A percentile compares a stretch with the other conserved stretches of the same genome.
Evolutionary conservation across 53 echinoderm and acorn worm species (phyloP).

Genomic region (Astropecten irregularis): DNA sequence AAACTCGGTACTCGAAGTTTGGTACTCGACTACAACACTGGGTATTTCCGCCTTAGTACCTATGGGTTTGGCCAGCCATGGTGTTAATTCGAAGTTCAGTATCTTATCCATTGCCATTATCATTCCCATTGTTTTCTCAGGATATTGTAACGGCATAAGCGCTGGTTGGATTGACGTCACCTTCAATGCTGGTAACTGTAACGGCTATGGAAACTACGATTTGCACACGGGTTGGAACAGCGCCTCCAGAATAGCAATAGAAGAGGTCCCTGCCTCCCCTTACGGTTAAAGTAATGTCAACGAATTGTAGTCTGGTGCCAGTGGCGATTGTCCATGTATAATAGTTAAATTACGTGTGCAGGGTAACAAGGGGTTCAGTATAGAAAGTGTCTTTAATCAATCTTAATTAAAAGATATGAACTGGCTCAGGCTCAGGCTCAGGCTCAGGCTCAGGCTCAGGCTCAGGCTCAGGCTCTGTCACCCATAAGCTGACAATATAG

Average conservation of each 20-base stretch:
- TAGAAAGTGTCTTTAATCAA: no score
- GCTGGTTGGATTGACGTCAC: conserved; percentile 57
- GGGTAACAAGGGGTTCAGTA: no score
- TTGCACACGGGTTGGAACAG: conserved; percentile 65
- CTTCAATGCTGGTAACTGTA: conserved; percentile 47
- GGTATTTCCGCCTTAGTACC: no score
- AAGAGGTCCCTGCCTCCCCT: conserved; percentile 55
- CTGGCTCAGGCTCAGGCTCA: not conserved
- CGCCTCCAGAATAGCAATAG: conserved; percentile 47
- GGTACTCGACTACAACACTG: no score
- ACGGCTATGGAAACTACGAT: conserved; percentile 59
- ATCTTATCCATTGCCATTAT: no score
- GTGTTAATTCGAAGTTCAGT: no score
- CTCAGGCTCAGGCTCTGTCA: not conserved
- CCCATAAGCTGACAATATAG: not conserved
- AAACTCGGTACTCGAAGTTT: no score
- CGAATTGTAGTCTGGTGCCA: not conserved
- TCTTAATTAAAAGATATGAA: no score
- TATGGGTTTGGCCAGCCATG: no score
- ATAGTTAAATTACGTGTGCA: no score
- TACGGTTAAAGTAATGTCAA: conserved; percentile 10
- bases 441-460: not conserved
- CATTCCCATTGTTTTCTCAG: no score
- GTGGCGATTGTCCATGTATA: not conserved
- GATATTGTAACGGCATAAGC: conserved; percentile 55